Evolutionary conservation across 2,888 invertebrate species (phyloP).

Genomic region (Dinocampus coccinellae): DNA sequence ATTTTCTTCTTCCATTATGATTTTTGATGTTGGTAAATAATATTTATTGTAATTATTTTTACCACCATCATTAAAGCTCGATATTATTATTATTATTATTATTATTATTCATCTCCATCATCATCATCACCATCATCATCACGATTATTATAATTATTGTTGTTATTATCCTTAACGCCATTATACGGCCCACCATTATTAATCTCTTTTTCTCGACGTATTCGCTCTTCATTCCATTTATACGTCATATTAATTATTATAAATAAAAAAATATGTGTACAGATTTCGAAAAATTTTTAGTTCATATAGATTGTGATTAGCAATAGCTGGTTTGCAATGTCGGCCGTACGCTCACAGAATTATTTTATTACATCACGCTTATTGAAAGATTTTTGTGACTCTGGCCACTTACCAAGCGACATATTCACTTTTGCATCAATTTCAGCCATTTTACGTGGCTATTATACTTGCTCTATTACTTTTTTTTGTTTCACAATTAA

Average conservation of each 20-base stretch:
- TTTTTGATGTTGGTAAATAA: neutral
- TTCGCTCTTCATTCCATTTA: slow-evolving; percentile 4
- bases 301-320: slow-evolving; percentile 2
- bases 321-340: slow-evolving; percentile 42
- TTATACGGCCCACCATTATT: no score
- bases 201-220: no score
- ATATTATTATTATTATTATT: neutral
- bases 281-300: slow-evolving; percentile 20
- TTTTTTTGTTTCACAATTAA: neutral
- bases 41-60: neutral
- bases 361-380: slow-evolving; percentile 47
- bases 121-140: no score
- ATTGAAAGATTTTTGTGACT: slow-evolving; percentile 52
- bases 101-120: no score
- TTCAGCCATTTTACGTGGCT: slow-evolving; percentile 60
- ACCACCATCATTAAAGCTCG: neutral
- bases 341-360: slow-evolving; percentile 62
- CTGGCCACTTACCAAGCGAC: slow-evolving; percentile 68
- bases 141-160: no score
- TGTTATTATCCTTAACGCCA: neutral
- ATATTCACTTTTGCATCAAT: slow-evolving; percentile 68
- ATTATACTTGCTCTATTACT: no score
- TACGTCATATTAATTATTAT: slow-evolving; percentile 4
- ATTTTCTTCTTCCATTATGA: neutral
- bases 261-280: slow-evolving; percentile 9